phyloP scores from a whole-genome alignment of 2,113 vertebrate genomes.

The Lagopus muta region DNA sequence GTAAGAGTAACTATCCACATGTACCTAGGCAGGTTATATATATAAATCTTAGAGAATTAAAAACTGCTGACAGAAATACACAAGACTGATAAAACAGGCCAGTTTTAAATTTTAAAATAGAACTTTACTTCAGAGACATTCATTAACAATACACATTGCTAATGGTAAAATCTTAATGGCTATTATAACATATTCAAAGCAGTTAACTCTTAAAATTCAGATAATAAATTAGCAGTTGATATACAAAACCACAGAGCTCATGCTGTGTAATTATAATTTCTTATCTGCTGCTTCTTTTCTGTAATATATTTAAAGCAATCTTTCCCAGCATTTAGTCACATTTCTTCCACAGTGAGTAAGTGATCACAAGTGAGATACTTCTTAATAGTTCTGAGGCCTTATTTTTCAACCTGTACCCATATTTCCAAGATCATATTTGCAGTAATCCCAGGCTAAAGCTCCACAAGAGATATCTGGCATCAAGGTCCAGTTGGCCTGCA shows the following conservation, averaged over 20 bases:
- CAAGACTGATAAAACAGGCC: neutral
- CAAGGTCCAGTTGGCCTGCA: neutral
- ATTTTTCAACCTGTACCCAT: neutral
- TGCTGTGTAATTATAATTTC: neutral
- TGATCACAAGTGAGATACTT: neutral
- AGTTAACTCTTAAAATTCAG: neutral
- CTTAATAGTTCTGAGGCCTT: neutral
- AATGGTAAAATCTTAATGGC: neutral
- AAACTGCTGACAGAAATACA: rapidly evolving
- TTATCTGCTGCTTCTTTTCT: neutral
- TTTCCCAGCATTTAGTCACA: neutral
- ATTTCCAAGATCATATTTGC: neutral
- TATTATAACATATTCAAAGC: neutral
- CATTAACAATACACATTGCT: neutral
- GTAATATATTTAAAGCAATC: neutral
- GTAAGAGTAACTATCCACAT: neutral
- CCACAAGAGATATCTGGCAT: neutral
- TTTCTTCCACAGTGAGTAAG: neutral
- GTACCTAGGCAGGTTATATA: neutral
- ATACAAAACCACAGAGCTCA: neutral
- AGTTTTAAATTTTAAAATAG: constrained; percentile 25
- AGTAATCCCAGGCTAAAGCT: neutral
- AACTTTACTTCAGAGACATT: constrained; percentile 52
- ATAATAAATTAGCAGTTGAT: neutral
- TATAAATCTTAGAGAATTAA: neutral